Evolutionary conservation across 2,797 vertebrate genomes (phyloP), one percentile per base, ranked within the genome.

Genomic region (Mus minutoides): DNA sequence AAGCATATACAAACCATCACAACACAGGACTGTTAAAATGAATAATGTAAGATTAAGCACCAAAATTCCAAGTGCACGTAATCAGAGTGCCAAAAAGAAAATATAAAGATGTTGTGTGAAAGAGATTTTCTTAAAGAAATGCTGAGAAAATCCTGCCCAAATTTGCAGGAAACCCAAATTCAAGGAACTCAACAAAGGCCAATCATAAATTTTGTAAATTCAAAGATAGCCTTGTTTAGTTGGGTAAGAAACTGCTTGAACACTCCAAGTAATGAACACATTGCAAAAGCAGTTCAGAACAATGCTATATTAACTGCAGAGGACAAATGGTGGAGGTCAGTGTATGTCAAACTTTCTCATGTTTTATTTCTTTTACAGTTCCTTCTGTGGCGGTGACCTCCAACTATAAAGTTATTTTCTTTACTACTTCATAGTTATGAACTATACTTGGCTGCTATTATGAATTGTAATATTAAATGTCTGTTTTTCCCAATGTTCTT

Each of bases 121-220:
- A 94, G 8, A 56, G 67, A 31, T 49, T 73, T 86, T 87, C 73
- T 91, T n/a, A 58, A 58, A 76, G 37, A 88, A 96, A 49, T 58
- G 76, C 90, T 76, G 6, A 43, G n/a, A 34, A 80, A 58, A 80
- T 82, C 2, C 16, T 92, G 34, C 12, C 34, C 46, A 90, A 90
- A 90, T 64, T 60, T 86, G 14, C 17, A 29, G 24, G 62, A 96
- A 82, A 96, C 26, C 21, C 14, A 76, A 90, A 77, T 93, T 95
- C 58, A 95, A 91, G 19, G 8, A 91, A 4, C 19, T 91, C 75
- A 83, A 19, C 31, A 94, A 94, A 89, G 4, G 3, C 2, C n/a
- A 94, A 40, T 82, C 1, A 94, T 40, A 90, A 91, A 77, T 82
- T 82, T 91, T 21, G 58, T 67, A 73, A 86, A 82, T 49, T 91